Conservation (phyloP, 1,140 invertebrate species). For the Anoplolepis gracilipes region DNA sequence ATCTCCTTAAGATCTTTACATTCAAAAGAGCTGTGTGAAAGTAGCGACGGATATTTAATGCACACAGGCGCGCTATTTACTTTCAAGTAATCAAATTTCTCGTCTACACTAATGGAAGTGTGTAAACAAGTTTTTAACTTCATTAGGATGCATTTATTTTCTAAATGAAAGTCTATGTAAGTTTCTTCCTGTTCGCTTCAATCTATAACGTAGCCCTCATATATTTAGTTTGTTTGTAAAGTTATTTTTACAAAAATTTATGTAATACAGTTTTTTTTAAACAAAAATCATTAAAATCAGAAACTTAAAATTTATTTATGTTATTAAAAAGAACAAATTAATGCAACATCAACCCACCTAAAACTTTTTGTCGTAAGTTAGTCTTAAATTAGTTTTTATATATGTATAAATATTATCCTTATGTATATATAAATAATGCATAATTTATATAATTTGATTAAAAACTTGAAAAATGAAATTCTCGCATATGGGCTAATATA, state of each 20-base stretch:
- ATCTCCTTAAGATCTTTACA: not conserved
- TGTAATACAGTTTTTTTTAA: not conserved
- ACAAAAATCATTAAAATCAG: not conserved
- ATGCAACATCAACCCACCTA: not conserved
- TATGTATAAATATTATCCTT: too few species aligned
- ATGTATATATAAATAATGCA: constrained; percentile 15
- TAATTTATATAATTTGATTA: not conserved
- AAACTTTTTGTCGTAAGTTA: not conserved
- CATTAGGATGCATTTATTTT: constrained; percentile 29
- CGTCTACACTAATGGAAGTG: constrained; percentile 9
- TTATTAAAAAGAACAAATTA: not conserved
- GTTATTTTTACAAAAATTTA: not conserved
- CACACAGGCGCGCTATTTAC: constrained; percentile 17
- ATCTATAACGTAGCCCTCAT: not conserved
- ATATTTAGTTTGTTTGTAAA: not conserved
- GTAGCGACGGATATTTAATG: constrained; percentile 28
- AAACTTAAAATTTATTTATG: not conserved
- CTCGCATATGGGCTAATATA: not conserved
- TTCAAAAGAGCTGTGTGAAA: constrained; percentile 42
- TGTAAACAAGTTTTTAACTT: constrained; percentile 51
- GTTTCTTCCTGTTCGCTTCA: not conserved
- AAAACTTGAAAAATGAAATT: not conserved
- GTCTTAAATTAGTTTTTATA: too few species aligned
- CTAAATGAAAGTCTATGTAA: not conserved
- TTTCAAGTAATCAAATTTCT: constrained; percentile 44